Evolutionary conservation across 2,797 vertebrate species (phyloP).

Genomic region (Avahi laniger): DNA sequence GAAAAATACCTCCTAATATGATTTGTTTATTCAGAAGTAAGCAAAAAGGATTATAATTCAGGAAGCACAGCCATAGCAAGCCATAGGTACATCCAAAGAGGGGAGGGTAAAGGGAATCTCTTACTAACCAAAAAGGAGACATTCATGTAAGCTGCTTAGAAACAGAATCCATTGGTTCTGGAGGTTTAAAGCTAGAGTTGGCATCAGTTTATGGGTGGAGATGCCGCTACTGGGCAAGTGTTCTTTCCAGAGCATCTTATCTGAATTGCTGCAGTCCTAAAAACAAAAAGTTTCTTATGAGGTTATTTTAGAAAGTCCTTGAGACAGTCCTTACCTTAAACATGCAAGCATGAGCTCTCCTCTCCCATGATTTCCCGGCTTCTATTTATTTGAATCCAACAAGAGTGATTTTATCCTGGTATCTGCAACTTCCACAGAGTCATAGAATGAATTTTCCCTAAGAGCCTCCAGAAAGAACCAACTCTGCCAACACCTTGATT

Average conservation of each 20-base stretch:
- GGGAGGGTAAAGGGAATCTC: neutral
- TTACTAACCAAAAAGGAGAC: neutral
- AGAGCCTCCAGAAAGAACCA: neutral
- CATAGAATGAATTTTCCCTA: neutral
- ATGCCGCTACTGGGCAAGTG: too few species aligned
- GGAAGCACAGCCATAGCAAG: neutral
- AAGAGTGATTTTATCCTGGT: neutral
- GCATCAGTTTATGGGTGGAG: neutral
- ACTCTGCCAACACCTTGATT: neutral
- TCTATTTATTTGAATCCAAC: neutral
- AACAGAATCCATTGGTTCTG: neutral
- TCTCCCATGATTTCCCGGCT: neutral
- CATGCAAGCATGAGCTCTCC: neutral
- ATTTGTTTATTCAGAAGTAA: neutral
- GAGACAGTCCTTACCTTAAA: neutral
- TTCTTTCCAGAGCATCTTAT: neutral
- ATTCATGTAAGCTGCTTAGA: neutral
- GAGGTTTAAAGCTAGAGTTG: neutral
- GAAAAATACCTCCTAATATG: neutral
- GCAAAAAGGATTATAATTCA: neutral
- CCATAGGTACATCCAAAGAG: neutral
- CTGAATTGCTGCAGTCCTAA: neutral
- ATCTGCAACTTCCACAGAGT: neutral
- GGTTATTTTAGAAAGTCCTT: neutral
- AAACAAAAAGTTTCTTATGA: neutral